These are phyloP conservation scores for Lepus timidus DNA, from an alignment of 2,113 vertebrate species.

Conservation along the genomic window DNA sequence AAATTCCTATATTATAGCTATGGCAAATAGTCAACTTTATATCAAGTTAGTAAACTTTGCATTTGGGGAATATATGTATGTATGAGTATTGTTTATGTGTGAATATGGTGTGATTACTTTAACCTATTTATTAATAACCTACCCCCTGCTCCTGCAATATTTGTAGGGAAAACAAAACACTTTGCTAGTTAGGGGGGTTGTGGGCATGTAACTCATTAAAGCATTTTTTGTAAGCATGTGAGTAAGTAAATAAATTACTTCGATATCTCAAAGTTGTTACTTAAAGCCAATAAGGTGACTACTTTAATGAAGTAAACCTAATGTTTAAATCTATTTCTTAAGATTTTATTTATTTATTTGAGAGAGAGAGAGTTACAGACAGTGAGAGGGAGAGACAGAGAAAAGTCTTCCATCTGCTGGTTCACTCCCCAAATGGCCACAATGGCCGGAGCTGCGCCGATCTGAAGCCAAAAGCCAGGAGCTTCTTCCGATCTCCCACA, in stretches of 20 bases:
- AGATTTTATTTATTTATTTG: too few species aligned
- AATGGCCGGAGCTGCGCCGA: too few species aligned
- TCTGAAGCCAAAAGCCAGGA: too few species aligned
- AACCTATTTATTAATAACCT: background rate
- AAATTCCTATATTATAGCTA: background rate
- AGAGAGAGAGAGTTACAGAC: too few species aligned
- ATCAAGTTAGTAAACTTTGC: background rate
- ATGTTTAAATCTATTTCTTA: background rate
- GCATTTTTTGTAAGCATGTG: background rate
- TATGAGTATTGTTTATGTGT: background rate
- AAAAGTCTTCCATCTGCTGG: too few species aligned
- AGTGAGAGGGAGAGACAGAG: too few species aligned
- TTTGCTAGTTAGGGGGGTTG: background rate
- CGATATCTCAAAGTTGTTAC: slow-evolving; percentile 18
- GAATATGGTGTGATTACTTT: background rate
- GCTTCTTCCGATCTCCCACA: too few species aligned
- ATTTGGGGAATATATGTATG: background rate
- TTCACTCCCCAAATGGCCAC: too few species aligned
- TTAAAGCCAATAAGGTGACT: slow-evolving; percentile 38
- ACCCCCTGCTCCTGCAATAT: background rate
- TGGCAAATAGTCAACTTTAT: background rate
- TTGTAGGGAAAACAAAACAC: background rate
- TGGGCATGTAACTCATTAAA: background rate
- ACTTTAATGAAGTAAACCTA: background rate
- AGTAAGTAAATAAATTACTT: slow-evolving; percentile 24